Conservation (phyloP, 2,888 invertebrate genomes). For the Spisula solida region DNA sequence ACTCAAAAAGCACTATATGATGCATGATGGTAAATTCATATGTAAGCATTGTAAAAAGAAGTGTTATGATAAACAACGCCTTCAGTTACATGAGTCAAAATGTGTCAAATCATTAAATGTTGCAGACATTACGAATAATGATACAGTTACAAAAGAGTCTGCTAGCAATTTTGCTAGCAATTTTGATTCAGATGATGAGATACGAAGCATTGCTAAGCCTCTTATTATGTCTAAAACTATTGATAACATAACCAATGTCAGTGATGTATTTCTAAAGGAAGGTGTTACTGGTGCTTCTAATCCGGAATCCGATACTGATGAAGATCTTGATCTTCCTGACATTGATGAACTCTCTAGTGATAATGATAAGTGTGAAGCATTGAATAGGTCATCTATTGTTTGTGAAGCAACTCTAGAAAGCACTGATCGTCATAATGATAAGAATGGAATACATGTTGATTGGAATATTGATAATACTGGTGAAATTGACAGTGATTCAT, state of each 20-base stretch:
- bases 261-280: no score
- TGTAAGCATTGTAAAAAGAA: slow-evolving; percentile 9
- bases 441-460: no score
- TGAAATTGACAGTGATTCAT: no score
- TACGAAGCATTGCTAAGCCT: background rate
- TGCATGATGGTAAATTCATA: background rate
- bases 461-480: background rate
- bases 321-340: background rate
- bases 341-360: background rate
- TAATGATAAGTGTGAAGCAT: no score
- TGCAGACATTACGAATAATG: background rate
- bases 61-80: background rate
- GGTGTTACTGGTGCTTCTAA: no score
- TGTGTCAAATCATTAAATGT: background rate
- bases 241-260: no score
- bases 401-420: no score
- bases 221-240: no score
- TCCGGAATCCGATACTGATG: no score
- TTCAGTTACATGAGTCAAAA: background rate
- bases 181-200: background rate
- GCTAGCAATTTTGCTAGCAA: background rate
- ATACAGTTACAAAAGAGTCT: background rate
- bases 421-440: no score
- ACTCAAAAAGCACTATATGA: background rate
- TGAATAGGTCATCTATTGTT: no score